phyloP scores from a whole-genome alignment of 2,113 vertebrate species.

The Pomatorhinus ruficollis region DNA sequence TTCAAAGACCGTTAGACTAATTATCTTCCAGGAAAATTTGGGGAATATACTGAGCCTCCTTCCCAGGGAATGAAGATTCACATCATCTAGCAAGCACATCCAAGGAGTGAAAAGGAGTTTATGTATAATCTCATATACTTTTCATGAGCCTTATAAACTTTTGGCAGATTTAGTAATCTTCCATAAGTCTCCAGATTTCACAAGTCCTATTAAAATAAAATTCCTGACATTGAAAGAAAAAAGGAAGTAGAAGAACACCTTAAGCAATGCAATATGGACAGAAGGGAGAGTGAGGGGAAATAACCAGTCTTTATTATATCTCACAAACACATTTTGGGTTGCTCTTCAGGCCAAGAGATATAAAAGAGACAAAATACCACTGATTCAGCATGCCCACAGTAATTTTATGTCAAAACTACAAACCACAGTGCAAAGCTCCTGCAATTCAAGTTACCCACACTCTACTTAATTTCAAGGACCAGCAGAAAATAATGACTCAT shows the following conservation, averaged over 20 bases:
- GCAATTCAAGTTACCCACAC: neutral
- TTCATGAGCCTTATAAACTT: slow-evolving; percentile 16
- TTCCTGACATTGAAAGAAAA: neutral
- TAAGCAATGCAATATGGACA: neutral
- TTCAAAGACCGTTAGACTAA: neutral
- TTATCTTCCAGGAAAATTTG: neutral
- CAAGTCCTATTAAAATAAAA: slow-evolving; percentile 6
- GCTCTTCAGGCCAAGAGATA: neutral
- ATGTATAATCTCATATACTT: neutral
- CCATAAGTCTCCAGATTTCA: neutral
- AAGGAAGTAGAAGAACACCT: neutral
- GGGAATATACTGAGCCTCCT: neutral
- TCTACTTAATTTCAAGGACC: neutral
- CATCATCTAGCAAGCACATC: neutral
- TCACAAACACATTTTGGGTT: neutral
- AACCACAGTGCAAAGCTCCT: neutral
- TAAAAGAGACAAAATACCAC: neutral
- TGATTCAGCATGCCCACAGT: neutral
- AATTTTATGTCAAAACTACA: neutral
- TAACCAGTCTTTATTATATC: neutral
- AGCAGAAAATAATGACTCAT: neutral
- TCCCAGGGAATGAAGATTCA: neutral
- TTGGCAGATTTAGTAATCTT: slow-evolving; percentile 24
- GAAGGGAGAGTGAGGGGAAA: neutral
- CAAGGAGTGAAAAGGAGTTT: neutral